A percentile compares a stretch with the other conserved stretches of the same genome.
Evolutionary conservation across 2,888 invertebrate species (phyloP).

Genomic region (Acanthosoma haemorrhoidale): DNA sequence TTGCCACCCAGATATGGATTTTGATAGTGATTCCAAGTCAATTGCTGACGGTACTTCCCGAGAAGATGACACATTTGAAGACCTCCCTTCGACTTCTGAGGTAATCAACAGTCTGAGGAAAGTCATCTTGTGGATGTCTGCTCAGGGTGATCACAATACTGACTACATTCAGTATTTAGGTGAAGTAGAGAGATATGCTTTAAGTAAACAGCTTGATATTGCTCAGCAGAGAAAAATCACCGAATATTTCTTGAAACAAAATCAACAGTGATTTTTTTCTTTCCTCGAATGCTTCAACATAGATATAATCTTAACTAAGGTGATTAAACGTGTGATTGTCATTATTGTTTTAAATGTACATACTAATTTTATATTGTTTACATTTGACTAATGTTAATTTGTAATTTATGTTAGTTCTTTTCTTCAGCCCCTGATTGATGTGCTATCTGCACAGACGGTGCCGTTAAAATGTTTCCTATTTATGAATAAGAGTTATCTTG

Average conservation of each 20-base stretch:
- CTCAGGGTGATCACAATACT: conserved; percentile 35
- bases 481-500: conserved; percentile 3
- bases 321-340: conserved; percentile 1
- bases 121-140: conserved; percentile 37
- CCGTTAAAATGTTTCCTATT: conserved; percentile 16
- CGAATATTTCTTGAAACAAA: conserved; percentile 35
- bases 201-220: conserved; percentile 32
- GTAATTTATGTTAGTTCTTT: conserved; percentile 2
- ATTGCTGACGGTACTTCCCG: not conserved
- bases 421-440: not conserved
- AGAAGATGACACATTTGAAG: conserved; percentile 31
- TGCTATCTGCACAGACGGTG: not conserved
- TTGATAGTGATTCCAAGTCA: conserved; percentile 21
- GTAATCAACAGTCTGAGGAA: conserved; percentile 37
- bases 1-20: conserved; percentile 20
- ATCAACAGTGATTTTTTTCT: conserved; percentile 21
- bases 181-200: conserved; percentile 36
- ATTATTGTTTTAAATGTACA: not conserved
- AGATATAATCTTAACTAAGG: conserved; percentile 1
- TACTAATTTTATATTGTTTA: conserved; percentile 19
- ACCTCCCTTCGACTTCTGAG: conserved; percentile 36
- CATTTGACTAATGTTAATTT: conserved; percentile 16
- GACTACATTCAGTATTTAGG: conserved; percentile 36
- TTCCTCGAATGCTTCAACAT: not conserved
- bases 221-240: conserved; percentile 38